A percentile compares a stretch with the other conserved stretches of the same genome.
Conservation (phyloP, 1,140 invertebrate genomes). For the Thereuonema tuberculata region DNA sequence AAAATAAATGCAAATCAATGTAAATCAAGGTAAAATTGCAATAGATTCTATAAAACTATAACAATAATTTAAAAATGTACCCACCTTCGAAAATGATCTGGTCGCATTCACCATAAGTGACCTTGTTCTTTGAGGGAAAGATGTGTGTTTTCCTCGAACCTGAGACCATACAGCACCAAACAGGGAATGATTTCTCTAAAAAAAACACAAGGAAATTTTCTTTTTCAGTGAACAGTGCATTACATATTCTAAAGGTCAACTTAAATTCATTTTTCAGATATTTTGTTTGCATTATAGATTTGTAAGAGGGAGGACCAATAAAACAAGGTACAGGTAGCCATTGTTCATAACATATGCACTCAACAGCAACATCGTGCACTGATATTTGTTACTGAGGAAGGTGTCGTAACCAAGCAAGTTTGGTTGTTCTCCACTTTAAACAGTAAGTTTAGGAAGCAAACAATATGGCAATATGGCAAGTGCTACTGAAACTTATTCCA, state of each 20-base stretch:
- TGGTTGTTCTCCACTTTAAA: too few species aligned
- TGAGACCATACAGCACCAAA: conserved; percentile 92
- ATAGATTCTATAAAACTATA: too few species aligned
- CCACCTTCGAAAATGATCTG: conserved; percentile 31
- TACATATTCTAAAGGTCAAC: background rate
- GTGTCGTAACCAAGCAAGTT: too few species aligned
- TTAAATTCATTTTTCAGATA: background rate
- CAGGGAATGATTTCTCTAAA: conserved; percentile 85
- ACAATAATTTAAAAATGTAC: background rate
- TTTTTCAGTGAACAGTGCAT: background rate
- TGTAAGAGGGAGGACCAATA: background rate
- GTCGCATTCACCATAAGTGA: conserved; percentile 33
- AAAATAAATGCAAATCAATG: too few species aligned
- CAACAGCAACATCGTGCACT: too few species aligned
- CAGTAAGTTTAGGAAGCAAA: too few species aligned
- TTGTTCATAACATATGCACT: too few species aligned
- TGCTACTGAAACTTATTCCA: too few species aligned
- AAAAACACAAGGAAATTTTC: background rate
- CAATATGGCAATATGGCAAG: too few species aligned
- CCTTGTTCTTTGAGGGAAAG: conserved; percentile 15
- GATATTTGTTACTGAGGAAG: too few species aligned
- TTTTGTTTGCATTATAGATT: background rate
- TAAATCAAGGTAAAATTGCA: too few species aligned
- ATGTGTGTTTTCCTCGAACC: conserved; percentile 14
- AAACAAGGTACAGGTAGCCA: too few species aligned